Conservation (phyloP, 2,888 invertebrate genomes). For the Latrodectus elegans region DNA sequence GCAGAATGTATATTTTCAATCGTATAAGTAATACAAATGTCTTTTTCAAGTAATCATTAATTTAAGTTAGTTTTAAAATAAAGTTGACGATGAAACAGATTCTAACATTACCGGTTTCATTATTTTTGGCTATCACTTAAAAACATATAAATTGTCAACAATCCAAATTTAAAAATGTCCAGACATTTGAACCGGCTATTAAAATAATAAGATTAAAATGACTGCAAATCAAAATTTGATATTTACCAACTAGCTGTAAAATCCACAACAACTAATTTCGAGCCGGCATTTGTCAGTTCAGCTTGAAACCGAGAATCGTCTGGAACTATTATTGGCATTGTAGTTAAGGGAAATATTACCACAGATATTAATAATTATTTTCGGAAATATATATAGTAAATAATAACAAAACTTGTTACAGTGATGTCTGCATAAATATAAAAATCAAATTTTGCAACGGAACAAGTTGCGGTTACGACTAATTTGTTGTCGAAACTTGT, state of each 20-base stretch:
- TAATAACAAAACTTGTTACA: not conserved
- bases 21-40: no score
- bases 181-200: no score
- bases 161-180: no score
- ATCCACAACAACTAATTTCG: conserved; percentile 93
- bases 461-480: not conserved
- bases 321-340: conserved; percentile 72
- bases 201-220: not conserved
- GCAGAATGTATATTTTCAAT: no score
- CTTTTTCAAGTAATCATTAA: no score
- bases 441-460: not conserved
- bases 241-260: conserved; percentile 94
- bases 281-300: conserved; percentile 88
- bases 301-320: conserved; percentile 88
- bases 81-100: no score
- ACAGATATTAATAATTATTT: not conserved
- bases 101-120: no score
- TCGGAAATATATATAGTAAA: not conserved
- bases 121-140: no score
- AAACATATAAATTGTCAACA: no score
- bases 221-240: not conserved
- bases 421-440: not conserved
- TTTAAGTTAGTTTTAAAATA: no score
- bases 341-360: not conserved
- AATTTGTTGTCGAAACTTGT: not conserved